Percentiles rank a stretch among this genome's conserved stretches.
Conservation (phyloP, 2,888 invertebrate species). For the Neoscelio sp. region DNA sequence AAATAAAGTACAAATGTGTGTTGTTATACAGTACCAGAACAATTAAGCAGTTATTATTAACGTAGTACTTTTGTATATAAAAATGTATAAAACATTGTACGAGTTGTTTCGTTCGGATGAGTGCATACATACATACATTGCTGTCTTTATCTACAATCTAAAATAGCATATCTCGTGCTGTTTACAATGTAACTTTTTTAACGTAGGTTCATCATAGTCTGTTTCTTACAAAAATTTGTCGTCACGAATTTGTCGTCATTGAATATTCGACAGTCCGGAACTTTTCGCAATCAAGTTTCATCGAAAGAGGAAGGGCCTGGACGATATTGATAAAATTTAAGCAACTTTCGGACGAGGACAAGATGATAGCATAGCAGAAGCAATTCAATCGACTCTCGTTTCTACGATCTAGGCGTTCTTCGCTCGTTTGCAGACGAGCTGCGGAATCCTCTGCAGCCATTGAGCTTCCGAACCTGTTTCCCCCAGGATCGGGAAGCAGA, state of each 20-base stretch:
- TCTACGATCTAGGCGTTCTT: conserved; percentile 22
- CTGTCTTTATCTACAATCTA: no score
- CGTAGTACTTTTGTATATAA: no score
- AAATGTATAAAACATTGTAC: no score
- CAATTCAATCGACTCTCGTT: conserved; percentile 36
- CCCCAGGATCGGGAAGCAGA: conserved; percentile 26
- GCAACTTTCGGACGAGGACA: conserved; percentile 23
- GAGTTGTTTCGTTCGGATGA: no score
- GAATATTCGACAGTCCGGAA: not conserved
- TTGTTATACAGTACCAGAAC: no score
- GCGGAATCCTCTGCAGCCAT: conserved; percentile 5
- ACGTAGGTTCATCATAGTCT: no score
- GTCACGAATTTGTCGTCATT: not conserved
- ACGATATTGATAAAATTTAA: conserved; percentile 27
- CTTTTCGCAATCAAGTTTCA: conserved; percentile 13
- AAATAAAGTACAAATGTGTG: no score
- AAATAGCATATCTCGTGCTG: no score
- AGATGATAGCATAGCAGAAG: conserved; percentile 17
- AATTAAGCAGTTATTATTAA: no score
- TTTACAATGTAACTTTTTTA: no score
- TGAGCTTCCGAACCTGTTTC: conserved; percentile 20
- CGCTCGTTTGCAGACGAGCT: conserved; percentile 35
- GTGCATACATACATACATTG: no score
- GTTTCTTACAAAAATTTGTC: no score
- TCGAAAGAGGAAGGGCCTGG: not conserved